Base-by-base conservation (phyloP, 1,140 invertebrate genomes). In the Aphelenchoides besseyi region DNA sequence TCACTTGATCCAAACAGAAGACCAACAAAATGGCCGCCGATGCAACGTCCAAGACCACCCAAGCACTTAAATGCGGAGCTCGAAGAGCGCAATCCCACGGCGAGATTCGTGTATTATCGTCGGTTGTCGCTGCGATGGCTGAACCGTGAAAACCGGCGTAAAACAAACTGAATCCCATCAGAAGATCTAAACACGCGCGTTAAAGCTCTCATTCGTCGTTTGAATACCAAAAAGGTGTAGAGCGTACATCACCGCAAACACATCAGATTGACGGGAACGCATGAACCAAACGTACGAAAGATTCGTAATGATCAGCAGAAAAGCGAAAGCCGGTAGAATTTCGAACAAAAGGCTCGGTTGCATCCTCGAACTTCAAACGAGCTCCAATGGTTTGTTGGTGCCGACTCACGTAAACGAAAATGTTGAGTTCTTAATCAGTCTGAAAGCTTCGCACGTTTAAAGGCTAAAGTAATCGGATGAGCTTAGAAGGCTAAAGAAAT, bases 81-180 rank as follows among this genome's bases (percentile, higher is more conserved):
- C 30, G 59, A 41, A 54, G 70, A 9, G 69, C 28, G 53, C 73
- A 74, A 53, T 68, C 48, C n/a, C 70, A 26, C 48, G 73, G 73
- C 30, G 23, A 63, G 0, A 76, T 59, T 2, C 28, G 28, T 1
- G 35, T 57, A 18, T 75, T 53, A 26, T 74, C 53, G 9, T 74
- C 71, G 35, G 28, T 73, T 32, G 61, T 55, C 32, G 64, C 66
- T 52, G 61, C 29, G 54, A 69, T 30, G n/a, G 63, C 36, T n/a
- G 63, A 62, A 35, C 73, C 73, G 35, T 74, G 64, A 57, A 74
- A 74, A 9, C 73, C 73, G 32, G 71, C 62, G 37, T 69, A 73
- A 52, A 74, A 74, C 30, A 74, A 30, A 3, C 54, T 76, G 26
- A 74, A 36, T 16, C 73, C 73, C 5, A 75, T 32, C n/a, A 74